Evolutionary conservation across 2,797 vertebrate genomes (phyloP).

Genomic region (Enteromius paludinosus): DNA sequence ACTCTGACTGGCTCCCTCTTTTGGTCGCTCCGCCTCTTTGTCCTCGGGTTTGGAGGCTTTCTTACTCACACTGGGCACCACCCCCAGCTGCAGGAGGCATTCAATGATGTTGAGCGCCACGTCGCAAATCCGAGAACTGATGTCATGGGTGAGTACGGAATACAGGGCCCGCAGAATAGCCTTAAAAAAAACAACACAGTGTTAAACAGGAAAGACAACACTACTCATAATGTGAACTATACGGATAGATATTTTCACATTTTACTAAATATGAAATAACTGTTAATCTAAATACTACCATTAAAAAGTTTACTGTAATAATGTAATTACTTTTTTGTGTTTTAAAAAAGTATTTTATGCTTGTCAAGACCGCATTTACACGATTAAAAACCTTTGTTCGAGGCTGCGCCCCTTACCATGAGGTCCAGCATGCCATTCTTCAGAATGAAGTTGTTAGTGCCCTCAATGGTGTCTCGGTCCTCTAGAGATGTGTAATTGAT

Average conservation of each 20-base stretch:
- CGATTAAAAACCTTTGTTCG: not conserved
- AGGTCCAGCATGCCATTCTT: constrained; percentile 99
- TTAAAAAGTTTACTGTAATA: not conserved
- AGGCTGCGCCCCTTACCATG: constrained; percentile 79
- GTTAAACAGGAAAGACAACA: not conserved
- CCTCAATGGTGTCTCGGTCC: constrained; percentile 94
- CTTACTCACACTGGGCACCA: constrained; percentile 90
- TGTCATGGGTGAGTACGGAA: constrained; percentile 93
- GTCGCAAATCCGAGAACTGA: constrained; percentile 96
- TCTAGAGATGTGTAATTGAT: constrained; percentile 98
- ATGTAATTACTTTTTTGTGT: not conserved
- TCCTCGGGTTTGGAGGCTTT: constrained; percentile 89
- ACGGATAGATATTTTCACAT: not conserved
- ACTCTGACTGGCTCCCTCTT: constrained; percentile 84
- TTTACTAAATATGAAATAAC: not conserved
- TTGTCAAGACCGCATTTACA: not conserved
- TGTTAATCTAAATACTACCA: not conserved
- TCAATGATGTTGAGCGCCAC: constrained; percentile 96
- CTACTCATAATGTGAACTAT: not conserved
- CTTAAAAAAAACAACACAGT: constrained; percentile 67
- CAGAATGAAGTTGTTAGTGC: constrained; percentile 96
- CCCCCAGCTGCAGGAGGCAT: constrained; percentile 92
- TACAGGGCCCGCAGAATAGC: constrained; percentile 93
- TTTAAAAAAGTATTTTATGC: not conserved
- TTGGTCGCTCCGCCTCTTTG: constrained; percentile 87